Conservation (phyloP, 2,113 vertebrate species). For the Seriola aureovittata region DNA sequence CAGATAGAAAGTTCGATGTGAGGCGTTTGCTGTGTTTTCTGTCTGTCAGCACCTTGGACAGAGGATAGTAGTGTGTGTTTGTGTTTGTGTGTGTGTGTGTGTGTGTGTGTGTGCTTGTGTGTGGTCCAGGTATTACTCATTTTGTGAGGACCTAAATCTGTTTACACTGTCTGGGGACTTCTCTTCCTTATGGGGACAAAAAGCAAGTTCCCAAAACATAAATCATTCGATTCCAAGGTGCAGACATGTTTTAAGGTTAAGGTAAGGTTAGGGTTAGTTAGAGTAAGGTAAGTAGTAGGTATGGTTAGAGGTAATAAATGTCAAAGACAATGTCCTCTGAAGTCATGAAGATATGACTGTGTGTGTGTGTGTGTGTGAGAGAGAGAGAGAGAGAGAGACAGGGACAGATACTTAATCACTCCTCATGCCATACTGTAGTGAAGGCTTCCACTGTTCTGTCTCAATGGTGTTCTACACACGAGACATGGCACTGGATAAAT, state of each 20-base stretch:
- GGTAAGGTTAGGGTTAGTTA: too few species aligned
- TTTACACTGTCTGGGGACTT: too few species aligned
- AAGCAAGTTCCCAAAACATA: too few species aligned
- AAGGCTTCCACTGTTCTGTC: constrained; percentile 62
- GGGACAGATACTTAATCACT: constrained; percentile 9
- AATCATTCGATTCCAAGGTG: too few species aligned
- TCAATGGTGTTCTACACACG: constrained; percentile 55
- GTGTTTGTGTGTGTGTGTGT: constrained; percentile 24
- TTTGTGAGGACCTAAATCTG: too few species aligned
- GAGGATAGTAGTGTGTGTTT: constrained; percentile 13
- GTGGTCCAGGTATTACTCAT: too few species aligned
- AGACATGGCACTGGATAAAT: constrained; percentile 56
- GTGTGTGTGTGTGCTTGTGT: constrained; percentile 26
- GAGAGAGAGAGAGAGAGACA: neutral
- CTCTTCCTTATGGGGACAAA: too few species aligned
- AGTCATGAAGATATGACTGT: too few species aligned
- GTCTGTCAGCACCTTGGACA: constrained; percentile 48
- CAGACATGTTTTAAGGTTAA: too few species aligned
- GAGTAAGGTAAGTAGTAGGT: too few species aligned
- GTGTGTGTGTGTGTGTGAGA: constrained; percentile 1
- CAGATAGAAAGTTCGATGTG: constrained; percentile 31
- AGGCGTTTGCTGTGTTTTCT: constrained; percentile 42
- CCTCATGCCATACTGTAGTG: constrained; percentile 3
- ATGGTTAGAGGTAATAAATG: too few species aligned
- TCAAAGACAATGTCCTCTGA: neutral